Evolutionary conservation across 2,888 invertebrate species (phyloP).

Genomic region (Drosophila hawaiiensis): DNA sequence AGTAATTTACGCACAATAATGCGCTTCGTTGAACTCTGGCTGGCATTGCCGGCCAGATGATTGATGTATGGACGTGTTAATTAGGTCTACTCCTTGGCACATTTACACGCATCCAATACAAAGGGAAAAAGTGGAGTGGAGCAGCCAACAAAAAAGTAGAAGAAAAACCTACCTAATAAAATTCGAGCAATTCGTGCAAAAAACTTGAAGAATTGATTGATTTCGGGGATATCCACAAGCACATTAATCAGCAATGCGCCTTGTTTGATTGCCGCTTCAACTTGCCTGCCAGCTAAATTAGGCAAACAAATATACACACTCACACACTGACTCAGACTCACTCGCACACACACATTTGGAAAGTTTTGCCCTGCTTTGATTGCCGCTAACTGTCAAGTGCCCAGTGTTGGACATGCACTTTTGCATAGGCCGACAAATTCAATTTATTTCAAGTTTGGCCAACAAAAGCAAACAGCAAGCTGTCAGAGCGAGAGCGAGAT

Average conservation of each 20-base stretch:
- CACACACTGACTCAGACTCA: constrained; percentile 1
- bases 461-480: constrained; percentile 23
- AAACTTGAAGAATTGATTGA: constrained; percentile 75
- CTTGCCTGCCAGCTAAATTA: constrained; percentile 49
- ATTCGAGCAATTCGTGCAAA: constrained; percentile 43
- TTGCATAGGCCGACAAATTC: constrained; percentile 68
- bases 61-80: constrained; percentile 82
- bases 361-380: constrained; percentile 61
- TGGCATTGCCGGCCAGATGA: constrained; percentile 64
- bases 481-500: background rate
- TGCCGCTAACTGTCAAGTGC: constrained; percentile 67
- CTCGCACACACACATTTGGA: constrained; percentile 8
- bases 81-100: constrained; percentile 74
- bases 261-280: constrained; percentile 69
- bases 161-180: constrained; percentile 42
- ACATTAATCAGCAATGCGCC: constrained; percentile 74
- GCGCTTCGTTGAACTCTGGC: constrained; percentile 76
- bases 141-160: constrained; percentile 6
- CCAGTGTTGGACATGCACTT: constrained; percentile 67
- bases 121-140: background rate
- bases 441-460: constrained; percentile 71
- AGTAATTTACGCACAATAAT: constrained; percentile 82
- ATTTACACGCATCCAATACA: constrained; percentile 45
- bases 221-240: constrained; percentile 62
- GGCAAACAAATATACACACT: constrained; percentile 20